Percentiles rank a stretch among this genome's conserved stretches.
These are phyloP conservation scores for Syngnathus floridae DNA, from an alignment of 2,113 vertebrate genomes.

Conservation along the genomic window DNA sequence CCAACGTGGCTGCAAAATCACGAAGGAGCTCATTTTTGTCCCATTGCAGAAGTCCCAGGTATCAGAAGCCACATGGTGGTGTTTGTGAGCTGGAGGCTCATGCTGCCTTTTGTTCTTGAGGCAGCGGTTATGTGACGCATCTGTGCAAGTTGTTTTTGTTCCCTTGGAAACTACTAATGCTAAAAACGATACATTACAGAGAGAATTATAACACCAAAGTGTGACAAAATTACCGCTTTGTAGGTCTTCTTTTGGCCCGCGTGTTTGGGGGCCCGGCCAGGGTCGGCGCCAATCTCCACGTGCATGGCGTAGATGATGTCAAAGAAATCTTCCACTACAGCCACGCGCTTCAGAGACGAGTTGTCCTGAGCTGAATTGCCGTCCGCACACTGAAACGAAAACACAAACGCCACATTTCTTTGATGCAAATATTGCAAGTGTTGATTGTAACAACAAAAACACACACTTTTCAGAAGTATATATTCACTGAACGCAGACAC, in stretches of 20 bases:
- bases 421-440: no score
- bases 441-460: no score
- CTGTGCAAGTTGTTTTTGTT: conserved; percentile 27
- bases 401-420: neutral
- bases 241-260: conserved; percentile 98
- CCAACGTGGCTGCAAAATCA: conserved; percentile 10
- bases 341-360: conserved; percentile 92
- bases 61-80: conserved; percentile 19
- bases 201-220: neutral
- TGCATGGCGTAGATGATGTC: conserved; percentile 99
- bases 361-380: conserved; percentile 87
- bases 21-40: conserved; percentile 28
- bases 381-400: conserved; percentile 83
- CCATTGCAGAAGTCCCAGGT: conserved; percentile 11
- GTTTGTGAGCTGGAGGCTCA: conserved; percentile 3
- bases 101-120: conserved; percentile 22
- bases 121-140: neutral
- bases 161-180: conserved; percentile 46
- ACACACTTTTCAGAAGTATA: no score
- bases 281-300: conserved; percentile 92
- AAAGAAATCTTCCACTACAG: conserved; percentile 98
- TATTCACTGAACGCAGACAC: no score
- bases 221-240: conserved; percentile 84
- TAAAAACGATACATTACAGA: conserved; percentile 24
- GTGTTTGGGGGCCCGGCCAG: conserved; percentile 90